Percentiles rank a stretch among this genome's conserved stretches.
These are phyloP conservation scores for Pitangus sulphuratus DNA, from an alignment of 2,797 vertebrate species.

Conservation along the genomic window DNA sequence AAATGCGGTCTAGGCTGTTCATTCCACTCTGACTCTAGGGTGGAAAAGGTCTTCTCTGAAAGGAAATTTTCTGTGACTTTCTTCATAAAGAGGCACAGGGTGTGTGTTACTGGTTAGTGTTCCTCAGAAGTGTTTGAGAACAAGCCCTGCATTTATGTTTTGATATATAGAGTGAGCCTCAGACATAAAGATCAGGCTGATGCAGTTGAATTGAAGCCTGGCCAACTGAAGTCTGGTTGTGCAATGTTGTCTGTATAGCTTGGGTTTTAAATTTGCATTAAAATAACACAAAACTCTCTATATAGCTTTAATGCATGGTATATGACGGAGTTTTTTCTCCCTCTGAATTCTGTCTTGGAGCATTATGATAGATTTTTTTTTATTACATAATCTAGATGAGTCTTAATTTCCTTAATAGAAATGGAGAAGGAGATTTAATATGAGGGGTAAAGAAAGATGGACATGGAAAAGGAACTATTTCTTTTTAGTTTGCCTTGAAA, in stretches of 20 bases:
- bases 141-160: not conserved
- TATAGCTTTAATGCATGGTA: not conserved
- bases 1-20: not conserved
- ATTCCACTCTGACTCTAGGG: not conserved
- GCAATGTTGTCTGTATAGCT: not conserved
- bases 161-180: not conserved
- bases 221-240: not conserved
- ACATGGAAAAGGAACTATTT: not conserved
- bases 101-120: not conserved
- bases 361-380: not conserved
- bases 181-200: not conserved
- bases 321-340: not conserved
- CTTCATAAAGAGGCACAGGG: not conserved
- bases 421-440: not conserved
- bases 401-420: not conserved
- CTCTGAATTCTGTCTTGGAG: not conserved
- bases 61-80: not conserved
- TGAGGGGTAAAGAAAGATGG: not conserved
- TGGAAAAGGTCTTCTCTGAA: not conserved
- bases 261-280: not conserved
- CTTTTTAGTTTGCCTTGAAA: not conserved
- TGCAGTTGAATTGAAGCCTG: not conserved
- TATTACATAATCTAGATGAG: not conserved
- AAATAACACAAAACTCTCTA: not conserved
- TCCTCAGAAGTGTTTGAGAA: not conserved